These are phyloP conservation scores for Aphidius gifuensis DNA, from an alignment of 1,140 invertebrate genomes.

Conservation along the genomic window DNA sequence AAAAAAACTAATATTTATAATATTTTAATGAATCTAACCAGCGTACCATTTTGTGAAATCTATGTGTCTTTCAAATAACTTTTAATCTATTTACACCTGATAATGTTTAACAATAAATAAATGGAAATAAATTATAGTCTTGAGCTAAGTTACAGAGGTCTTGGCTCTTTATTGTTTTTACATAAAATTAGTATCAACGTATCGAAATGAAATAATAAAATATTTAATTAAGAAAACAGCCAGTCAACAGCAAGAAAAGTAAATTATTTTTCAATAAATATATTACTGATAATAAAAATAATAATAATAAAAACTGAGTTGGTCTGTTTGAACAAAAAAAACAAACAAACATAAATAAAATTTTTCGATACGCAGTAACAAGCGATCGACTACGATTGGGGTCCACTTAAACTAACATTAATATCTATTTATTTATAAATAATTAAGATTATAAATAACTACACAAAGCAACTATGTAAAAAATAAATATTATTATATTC, in stretches of 20 bases:
- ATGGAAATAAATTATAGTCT: constrained; percentile 17
- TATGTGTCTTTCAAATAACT: constrained; percentile 37
- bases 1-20: constrained; percentile 6
- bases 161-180: no score
- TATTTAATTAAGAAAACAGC: no score
- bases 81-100: constrained; percentile 39
- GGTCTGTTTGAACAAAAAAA: neutral
- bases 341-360: constrained; percentile 5
- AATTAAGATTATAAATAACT: constrained; percentile 11
- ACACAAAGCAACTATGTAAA: constrained; percentile 1
- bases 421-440: constrained; percentile 16
- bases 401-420: constrained; percentile 42
- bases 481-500: neutral
- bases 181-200: no score
- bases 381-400: constrained; percentile 43
- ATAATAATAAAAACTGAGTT: no score
- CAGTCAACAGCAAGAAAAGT: no score
- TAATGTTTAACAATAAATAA: constrained; percentile 24
- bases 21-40: constrained; percentile 30
- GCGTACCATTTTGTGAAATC: constrained; percentile 26
- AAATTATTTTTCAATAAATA: no score
- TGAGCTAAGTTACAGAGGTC: neutral
- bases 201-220: no score
- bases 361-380: constrained; percentile 32
- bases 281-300: no score